Evolutionary conservation across 2,888 invertebrate species (phyloP), one percentile per base, ranked within the genome.

Genomic region (Meloe dianella): DNA sequence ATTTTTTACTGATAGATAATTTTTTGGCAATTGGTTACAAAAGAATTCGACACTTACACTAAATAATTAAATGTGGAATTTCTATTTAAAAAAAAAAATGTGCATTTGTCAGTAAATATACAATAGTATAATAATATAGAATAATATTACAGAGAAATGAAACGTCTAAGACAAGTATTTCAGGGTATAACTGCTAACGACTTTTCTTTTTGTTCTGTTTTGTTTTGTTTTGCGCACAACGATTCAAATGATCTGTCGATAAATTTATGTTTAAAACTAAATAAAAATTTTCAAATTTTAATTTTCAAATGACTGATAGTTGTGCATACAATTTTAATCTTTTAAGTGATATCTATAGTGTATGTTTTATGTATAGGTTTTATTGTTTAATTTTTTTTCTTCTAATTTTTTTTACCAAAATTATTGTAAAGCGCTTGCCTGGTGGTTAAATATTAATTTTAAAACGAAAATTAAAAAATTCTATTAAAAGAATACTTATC

Each of bases 321-420:
- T 54, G 54, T 54, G 24, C 27, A n/a, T 54, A 27, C 27, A 14
- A 27, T 54, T 54, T 67, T 69, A 67, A 57, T 71, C 66, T 73
- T 69, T 54, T 63, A 74, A 71, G 72, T 75, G 73, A 75, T 73
- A 75, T 62, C 61, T 74, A 73, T 69, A 68, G 68, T 72, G 68
- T 73, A 72, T 68, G 67, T 63, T 70, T n/a, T 47, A 41, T n/a
- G 7, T 9, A 3, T 47, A 47, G 47, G 9, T 35, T 41, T 41
- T n/a, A 24, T 24, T 9, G 4, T 24, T 24, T 51, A 24, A 22
- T 3, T 24, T 24, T 27, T n/a, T 14, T 27, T 27, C 10, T 51
- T 10, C 20, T 6, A 12, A n/a, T n/a, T n/a, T n/a, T n/a, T n/a
- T n/a, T n/a, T 54, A 27, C 5, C 24, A 24, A 54, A 54, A 24